Evolutionary conservation across 2,113 vertebrate species (phyloP).

Genomic region (Silurus meridionalis): DNA sequence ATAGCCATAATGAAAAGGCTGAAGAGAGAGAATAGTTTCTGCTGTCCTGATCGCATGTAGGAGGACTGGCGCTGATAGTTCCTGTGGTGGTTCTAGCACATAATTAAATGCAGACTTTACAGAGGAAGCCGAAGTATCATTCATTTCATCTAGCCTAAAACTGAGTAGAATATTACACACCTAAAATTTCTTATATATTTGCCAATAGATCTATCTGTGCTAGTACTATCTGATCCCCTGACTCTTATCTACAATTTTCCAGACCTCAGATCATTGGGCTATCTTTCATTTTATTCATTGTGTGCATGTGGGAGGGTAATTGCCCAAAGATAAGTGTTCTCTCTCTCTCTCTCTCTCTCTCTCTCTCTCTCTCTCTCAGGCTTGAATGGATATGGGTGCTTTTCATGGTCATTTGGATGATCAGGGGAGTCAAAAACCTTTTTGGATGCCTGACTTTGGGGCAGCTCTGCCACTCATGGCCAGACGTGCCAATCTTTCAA

Average conservation of each 20-base stretch:
- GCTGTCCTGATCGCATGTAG: conserved; percentile 31
- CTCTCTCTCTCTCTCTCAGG: conserved; percentile 56
- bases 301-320: conserved; percentile 68
- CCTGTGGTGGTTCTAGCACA: conserved; percentile 36
- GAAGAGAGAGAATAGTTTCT: conserved; percentile 27
- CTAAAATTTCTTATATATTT: conserved; percentile 68
- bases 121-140: conserved; percentile 53
- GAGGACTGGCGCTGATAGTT: conserved; percentile 41
- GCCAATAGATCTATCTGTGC: conserved; percentile 60
- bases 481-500: conserved; percentile 70
- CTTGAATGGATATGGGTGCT: conserved; percentile 56
- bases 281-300: conserved; percentile 73
- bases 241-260: conserved; percentile 63
- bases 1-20: conserved; percentile 30
- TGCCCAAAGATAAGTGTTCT: conserved; percentile 68
- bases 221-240: conserved; percentile 60
- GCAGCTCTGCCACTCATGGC: conserved; percentile 62
- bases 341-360: conserved; percentile 52
- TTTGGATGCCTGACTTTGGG: conserved; percentile 61
- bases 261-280: conserved; percentile 68
- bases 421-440: conserved; percentile 50
- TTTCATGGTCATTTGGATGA: conserved; percentile 61
- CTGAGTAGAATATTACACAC: conserved; percentile 58
- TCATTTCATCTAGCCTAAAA: conserved; percentile 49
- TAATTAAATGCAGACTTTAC: conserved; percentile 65